Evolutionary conservation across 2,888 invertebrate species (phyloP).

Genomic region (Julus scandinavius): DNA sequence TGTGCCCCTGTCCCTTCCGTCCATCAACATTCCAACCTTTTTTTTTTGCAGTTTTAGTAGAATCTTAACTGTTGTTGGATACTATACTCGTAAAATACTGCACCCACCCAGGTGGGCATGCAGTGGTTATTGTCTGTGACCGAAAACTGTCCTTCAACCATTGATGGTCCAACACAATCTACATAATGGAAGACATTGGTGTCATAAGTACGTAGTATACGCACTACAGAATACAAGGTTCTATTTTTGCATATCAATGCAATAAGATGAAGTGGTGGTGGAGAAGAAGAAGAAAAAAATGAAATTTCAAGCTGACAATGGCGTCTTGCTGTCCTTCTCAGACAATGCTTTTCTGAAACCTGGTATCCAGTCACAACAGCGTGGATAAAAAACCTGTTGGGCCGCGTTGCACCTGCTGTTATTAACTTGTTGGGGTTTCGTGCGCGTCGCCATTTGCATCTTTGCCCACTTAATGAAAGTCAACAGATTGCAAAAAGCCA

Average conservation of each 20-base stretch:
- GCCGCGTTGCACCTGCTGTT: not conserved
- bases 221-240: not conserved
- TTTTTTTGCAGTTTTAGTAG: not conserved
- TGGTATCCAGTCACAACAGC: not conserved
- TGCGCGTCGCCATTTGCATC: not conserved
- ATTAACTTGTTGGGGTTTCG: constrained; percentile 7
- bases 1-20: not conserved
- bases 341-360: constrained; percentile 8
- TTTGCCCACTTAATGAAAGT: constrained; percentile 40
- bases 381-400: not conserved
- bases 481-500: constrained; percentile 4
- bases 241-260: not conserved
- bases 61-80: not conserved
- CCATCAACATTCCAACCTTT: constrained; percentile 17
- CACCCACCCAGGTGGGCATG: constrained; percentile 1
- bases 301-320: not conserved
- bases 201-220: not conserved
- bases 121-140: not conserved
- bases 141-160: not conserved
- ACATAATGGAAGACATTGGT: not conserved
- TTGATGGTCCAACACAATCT: not conserved
- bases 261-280: not conserved
- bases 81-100: constrained; percentile 2
- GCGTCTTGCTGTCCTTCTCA: constrained; percentile 26
- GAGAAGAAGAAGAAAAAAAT: not conserved